Conservation (phyloP, 2,797 vertebrate genomes). For the Ammospiza maritima region DNA sequence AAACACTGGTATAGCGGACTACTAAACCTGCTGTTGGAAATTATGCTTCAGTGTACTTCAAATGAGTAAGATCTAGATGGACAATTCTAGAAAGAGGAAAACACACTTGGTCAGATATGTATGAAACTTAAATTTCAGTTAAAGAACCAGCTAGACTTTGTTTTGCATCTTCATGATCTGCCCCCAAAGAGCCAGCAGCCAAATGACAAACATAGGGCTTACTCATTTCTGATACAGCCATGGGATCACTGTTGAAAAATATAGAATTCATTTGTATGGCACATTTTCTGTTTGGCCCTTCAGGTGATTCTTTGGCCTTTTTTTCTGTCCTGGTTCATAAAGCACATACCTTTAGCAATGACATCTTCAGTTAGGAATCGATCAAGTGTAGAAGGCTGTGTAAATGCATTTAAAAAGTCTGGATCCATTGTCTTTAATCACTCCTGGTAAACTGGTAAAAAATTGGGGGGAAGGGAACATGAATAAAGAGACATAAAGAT, state of each 20-base stretch:
- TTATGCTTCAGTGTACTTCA: neutral
- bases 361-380: neutral
- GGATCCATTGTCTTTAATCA: constrained; percentile 59
- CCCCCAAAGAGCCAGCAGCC: neutral
- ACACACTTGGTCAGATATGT: neutral
- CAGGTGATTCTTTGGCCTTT: neutral
- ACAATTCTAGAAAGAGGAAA: neutral
- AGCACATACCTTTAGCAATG: constrained; percentile 46
- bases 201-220: neutral
- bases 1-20: neutral
- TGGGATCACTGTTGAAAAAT: neutral
- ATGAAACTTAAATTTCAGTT: neutral
- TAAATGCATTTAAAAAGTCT: constrained; percentile 31
- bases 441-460: neutral
- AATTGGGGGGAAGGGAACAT: neutral
- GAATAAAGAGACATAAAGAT: neutral
- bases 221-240: neutral
- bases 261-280: neutral
- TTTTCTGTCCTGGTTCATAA: neutral
- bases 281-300: neutral
- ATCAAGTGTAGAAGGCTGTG: neutral
- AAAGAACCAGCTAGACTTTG: neutral
- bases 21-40: neutral
- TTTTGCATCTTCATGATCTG: neutral
- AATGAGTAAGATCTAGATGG: neutral